Evolutionary conservation across 2,888 invertebrate genomes (phyloP), one percentile per base, ranked within the genome.

Genomic region (Parochlus steinenii): DNA sequence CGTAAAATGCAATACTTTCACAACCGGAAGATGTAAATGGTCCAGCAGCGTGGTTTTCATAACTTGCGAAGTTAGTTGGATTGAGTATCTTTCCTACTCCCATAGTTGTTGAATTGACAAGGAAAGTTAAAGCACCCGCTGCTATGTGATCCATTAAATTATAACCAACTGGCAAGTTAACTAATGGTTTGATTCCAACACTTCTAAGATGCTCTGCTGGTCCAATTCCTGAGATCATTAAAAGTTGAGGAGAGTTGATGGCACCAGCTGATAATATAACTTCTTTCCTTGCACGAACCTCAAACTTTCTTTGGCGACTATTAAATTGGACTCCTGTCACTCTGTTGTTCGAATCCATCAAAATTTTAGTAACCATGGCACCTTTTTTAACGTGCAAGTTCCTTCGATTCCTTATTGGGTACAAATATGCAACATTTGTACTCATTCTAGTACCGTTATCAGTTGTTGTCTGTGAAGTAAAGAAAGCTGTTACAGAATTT

Each of bases 221-320:
- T 2, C 78, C 78, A 6, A 83, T 66, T 4, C 85, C 86, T 3
- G 82, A 82, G 11, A 85, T 53, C 75, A 83, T 74, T 12, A 87
- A 56, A 5, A 86, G 50, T 51, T 83, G 79, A 1, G 85, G 80
- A 5, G 79, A 68, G 54, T 79, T 76, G 20, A 85, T 69, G 4
- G 81, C 69, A 5, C 82, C 85, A 1, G 77, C 79, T 25, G 74
- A 69, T 23, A 85, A 43, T 38, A 86, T 76, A 0, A 85, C 71
- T 56, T 80, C 80, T 47, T 70, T 76, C 26, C 58, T 66, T 3
- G 74, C 76, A 43, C 63, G 55, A 28, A 72, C 67, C 42, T 62
- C 62, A 41, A 61, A 62, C 41, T 60, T 59, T 31, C 51, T 31
- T 22, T 56, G 56, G 15, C 68, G 59, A 36, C 65, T 62, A 4